Percentiles rank a stretch among this genome's conserved stretches.
Evolutionary conservation across 2,797 vertebrate genomes (phyloP).

Genomic region (Halcyon leucocephala): DNA sequence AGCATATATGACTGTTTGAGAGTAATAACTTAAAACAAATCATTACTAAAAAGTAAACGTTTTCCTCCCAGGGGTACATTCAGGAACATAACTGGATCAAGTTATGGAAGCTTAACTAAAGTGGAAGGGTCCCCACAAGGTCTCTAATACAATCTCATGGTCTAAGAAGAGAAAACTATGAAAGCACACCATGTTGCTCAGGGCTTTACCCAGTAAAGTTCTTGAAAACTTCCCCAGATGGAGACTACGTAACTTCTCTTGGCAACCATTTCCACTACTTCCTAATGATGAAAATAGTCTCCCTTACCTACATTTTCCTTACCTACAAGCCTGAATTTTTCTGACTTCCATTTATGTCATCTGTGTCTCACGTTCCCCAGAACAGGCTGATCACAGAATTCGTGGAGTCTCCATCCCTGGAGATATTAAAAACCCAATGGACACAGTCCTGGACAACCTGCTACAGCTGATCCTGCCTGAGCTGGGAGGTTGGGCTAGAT

Average conservation of each 20-base stretch:
- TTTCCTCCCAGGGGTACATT: background rate
- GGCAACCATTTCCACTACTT: background rate
- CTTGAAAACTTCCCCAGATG: background rate
- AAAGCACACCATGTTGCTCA: background rate
- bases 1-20: background rate
- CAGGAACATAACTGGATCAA: background rate
- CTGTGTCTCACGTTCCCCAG: background rate
- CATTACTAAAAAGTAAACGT: background rate
- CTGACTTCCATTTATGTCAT: background rate
- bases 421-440: background rate
- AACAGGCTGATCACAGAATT: background rate
- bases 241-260: background rate
- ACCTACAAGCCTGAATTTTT: background rate
- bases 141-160: background rate
- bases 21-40: background rate
- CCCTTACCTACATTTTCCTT: background rate
- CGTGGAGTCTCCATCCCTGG: background rate
- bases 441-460: background rate
- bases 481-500: background rate
- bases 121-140: background rate
- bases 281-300: background rate
- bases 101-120: background rate
- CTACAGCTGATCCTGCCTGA: background rate
- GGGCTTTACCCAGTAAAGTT: background rate
- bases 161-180: background rate